phyloP scores from a whole-genome alignment of 2,797 vertebrate species.

The Poeciliopsis gracilis region DNA sequence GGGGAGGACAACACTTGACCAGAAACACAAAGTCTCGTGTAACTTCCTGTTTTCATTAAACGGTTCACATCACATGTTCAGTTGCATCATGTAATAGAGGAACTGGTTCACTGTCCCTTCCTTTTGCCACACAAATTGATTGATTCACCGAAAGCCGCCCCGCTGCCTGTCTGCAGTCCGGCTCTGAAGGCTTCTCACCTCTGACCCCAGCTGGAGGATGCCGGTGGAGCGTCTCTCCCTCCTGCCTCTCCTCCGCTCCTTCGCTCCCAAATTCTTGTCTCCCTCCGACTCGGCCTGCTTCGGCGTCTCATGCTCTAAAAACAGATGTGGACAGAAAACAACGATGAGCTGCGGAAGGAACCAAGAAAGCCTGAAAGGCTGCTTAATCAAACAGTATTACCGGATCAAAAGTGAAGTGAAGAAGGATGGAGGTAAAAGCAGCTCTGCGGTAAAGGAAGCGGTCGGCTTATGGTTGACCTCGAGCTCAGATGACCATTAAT shows the following conservation, averaged over 20 bases:
- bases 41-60: neutral
- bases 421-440: neutral
- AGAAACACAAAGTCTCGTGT: neutral
- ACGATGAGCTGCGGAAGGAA: neutral
- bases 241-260: conserved; percentile 69
- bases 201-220: conserved; percentile 59
- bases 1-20: neutral
- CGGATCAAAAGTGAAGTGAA: neutral
- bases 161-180: neutral
- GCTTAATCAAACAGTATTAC: neutral
- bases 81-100: neutral
- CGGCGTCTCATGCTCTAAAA: conserved; percentile 73
- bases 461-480: neutral
- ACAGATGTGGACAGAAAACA: conserved; percentile 7
- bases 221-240: conserved; percentile 83
- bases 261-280: conserved; percentile 68
- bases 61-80: neutral
- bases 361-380: neutral
- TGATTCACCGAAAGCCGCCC: neutral
- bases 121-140: neutral
- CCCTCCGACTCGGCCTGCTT: conserved; percentile 64
- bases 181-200: conserved; percentile 54
- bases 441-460: neutral
- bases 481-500: neutral
- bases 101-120: neutral